Conservation (phyloP, 2,113 vertebrate genomes). For the Chloroceryle aenea region DNA sequence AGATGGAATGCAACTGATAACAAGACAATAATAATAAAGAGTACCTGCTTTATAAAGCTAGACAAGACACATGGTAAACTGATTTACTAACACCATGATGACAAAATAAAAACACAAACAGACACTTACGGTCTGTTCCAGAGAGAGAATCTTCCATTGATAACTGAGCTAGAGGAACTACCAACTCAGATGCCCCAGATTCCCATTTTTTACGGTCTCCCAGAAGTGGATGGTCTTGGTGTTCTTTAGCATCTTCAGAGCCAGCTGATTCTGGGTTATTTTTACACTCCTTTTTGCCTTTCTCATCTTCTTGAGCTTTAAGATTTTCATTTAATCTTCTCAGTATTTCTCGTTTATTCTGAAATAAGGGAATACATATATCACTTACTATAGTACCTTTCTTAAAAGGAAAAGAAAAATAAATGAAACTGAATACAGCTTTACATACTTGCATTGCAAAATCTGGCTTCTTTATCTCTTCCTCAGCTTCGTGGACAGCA, state of each 20-base stretch:
- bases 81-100: neutral
- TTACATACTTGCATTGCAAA: slow-evolving; percentile 76
- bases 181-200: slow-evolving; percentile 75
- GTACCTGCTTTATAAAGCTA: neutral
- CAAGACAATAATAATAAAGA: neutral
- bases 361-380: slow-evolving; percentile 35
- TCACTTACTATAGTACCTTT: neutral
- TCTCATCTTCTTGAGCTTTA: slow-evolving; percentile 81
- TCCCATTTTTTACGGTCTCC: slow-evolving; percentile 93
- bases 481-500: slow-evolving; percentile 56
- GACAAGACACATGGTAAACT: neutral
- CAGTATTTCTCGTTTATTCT: slow-evolving; percentile 94
- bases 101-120: neutral
- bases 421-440: neutral
- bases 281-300: slow-evolving; percentile 18
- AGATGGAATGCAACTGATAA: neutral
- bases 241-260: slow-evolving; percentile 63
- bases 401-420: neutral
- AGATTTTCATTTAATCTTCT: slow-evolving; percentile 91
- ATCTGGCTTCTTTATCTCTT: slow-evolving; percentile 72
- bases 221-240: slow-evolving; percentile 51
- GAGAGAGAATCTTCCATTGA: slow-evolving; percentile 83
- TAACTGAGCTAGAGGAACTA: slow-evolving; percentile 83
- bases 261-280: slow-evolving; percentile 13
- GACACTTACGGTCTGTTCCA: slow-evolving; percentile 77